These are phyloP conservation scores for Philopedon plagiatum DNA, from an alignment of 2,888 invertebrate genomes.

Conservation along the genomic window DNA sequence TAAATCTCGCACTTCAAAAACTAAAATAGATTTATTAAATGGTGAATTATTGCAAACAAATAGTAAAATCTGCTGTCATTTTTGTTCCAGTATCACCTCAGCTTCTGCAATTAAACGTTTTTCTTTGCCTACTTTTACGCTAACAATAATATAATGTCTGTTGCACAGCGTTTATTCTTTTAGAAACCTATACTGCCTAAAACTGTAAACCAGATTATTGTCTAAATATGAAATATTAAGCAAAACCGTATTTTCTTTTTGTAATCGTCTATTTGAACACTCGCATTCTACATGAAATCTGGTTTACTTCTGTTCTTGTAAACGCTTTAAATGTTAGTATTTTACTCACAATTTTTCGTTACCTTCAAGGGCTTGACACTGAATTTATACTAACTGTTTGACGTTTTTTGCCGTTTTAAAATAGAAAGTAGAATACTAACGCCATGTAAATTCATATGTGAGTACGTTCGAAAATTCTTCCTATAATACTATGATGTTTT, in stretches of 20 bases:
- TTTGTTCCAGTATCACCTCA: slow-evolving; percentile 7
- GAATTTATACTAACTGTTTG: slow-evolving; percentile 7
- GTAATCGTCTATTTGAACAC: neutral
- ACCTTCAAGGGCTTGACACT: neutral
- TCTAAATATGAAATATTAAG: too few species aligned
- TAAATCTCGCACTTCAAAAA: too few species aligned
- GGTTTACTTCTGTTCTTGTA: slow-evolving; percentile 2
- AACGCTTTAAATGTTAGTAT: slow-evolving; percentile 11
- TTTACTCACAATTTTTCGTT: neutral
- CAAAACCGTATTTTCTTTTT: too few species aligned
- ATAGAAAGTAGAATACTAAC: neutral
- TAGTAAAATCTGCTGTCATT: neutral
- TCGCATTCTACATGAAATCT: neutral
- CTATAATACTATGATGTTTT: neutral
- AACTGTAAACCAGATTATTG: slow-evolving; percentile 19
- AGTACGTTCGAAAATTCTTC: neutral
- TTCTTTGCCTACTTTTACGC: slow-evolving; percentile 21
- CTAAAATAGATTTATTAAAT: too few species aligned
- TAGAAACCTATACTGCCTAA: neutral
- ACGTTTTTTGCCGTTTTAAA: slow-evolving; percentile 1
- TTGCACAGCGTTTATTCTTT: slow-evolving; percentile 6
- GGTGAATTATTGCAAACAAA: neutral
- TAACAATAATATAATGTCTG: slow-evolving; percentile 24
- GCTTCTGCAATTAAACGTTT: slow-evolving; percentile 24
- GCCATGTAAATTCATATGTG: neutral